Conservation (phyloP, 1,140 invertebrate genomes). For the Trichonephila inaurata region DNA sequence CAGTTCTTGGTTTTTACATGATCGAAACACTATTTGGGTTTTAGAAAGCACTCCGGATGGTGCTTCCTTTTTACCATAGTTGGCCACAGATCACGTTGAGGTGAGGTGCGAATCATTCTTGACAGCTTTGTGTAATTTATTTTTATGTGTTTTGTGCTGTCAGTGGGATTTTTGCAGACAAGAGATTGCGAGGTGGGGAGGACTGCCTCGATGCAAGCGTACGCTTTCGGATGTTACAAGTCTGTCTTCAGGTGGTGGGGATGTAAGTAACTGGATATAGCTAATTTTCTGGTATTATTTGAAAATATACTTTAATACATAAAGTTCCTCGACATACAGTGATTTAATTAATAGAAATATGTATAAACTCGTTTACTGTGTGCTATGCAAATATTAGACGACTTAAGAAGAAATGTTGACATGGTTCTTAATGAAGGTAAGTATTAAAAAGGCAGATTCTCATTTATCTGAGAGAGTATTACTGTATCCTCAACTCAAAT, state of each 20-base stretch:
- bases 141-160: conserved; percentile 12
- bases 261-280: background rate
- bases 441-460: too few relatives aligned
- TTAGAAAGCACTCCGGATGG: background rate
- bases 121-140: background rate
- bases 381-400: too few relatives aligned
- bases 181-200: background rate
- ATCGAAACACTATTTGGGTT: conserved; percentile 41
- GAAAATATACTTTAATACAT: background rate
- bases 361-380: too few relatives aligned
- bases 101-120: background rate
- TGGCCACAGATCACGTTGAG: background rate
- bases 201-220: background rate
- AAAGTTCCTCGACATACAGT: too few relatives aligned
- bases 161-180: background rate
- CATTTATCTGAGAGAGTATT: too few relatives aligned
- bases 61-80: background rate
- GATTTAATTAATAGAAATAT: too few relatives aligned
- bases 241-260: too few relatives aligned
- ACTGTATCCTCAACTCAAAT: too few relatives aligned
- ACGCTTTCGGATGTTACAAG: background rate
- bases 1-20: conserved; percentile 42
- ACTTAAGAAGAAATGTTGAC: too few relatives aligned
- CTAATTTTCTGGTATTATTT: background rate
- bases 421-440: too few relatives aligned